Conservation (phyloP, 2,797 vertebrate genomes). For the Danio jaintianensis region DNA sequence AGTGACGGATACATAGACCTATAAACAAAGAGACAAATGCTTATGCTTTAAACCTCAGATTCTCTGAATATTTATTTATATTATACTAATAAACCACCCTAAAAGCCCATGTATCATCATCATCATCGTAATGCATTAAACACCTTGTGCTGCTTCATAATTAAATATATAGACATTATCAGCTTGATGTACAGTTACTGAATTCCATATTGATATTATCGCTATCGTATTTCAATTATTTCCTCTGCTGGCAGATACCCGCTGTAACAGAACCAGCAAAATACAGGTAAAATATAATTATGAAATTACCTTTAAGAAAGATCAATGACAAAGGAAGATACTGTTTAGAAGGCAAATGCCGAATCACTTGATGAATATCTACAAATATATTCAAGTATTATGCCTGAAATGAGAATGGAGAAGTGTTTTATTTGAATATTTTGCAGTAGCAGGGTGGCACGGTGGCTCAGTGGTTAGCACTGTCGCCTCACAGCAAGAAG, state of each 20-base stretch:
- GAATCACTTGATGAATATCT: slow-evolving; percentile 36
- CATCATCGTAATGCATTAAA: no score
- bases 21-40: no score
- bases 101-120: no score
- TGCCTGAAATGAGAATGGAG: background rate
- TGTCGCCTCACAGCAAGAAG: no score
- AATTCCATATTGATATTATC: background rate
- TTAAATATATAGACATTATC: background rate
- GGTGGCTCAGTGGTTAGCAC: no score
- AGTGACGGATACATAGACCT: no score
- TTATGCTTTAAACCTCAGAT: no score
- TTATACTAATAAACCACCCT: no score
- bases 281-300: background rate
- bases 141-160: background rate
- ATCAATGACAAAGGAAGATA: background rate
- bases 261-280: background rate
- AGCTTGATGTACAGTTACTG: background rate
- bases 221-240: background rate
- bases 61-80: no score
- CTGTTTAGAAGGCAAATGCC: background rate
- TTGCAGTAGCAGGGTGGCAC: no score
- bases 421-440: background rate
- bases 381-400: slow-evolving; percentile 16
- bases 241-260: background rate
- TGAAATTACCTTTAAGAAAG: background rate